Percentiles rank a stretch among this genome's conserved stretches.
Conservation (phyloP, 2,113 vertebrate species). For the Tinamus guttatus region DNA sequence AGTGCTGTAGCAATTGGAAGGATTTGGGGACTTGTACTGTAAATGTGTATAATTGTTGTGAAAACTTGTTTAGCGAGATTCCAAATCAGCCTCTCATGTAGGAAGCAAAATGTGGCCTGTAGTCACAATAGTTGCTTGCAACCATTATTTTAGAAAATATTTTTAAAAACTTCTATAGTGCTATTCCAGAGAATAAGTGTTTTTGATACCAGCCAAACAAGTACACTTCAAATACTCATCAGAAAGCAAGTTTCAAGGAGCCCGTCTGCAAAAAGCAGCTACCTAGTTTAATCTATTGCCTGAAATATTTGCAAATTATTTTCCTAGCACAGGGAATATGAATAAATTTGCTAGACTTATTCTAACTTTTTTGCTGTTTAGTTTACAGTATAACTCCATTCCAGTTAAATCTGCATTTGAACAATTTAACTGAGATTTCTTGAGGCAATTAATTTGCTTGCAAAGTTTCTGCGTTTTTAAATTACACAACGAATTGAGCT, state of each 20-base stretch:
- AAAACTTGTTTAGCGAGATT: neutral
- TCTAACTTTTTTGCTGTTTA: neutral
- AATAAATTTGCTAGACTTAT: neutral
- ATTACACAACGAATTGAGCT: neutral
- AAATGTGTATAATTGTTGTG: neutral
- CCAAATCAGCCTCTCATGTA: neutral
- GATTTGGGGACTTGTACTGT: neutral
- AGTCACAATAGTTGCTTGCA: neutral
- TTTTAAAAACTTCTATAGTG: neutral
- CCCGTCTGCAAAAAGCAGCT: neutral
- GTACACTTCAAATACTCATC: neutral
- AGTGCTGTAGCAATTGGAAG: neutral
- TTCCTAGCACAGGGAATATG: neutral
- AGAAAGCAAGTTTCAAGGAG: neutral
- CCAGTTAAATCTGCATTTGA: neutral
- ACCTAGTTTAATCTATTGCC: neutral
- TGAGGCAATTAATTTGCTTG: neutral
- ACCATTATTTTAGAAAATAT: neutral
- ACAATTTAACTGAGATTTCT: neutral
- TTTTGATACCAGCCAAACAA: neutral
- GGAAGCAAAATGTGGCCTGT: neutral
- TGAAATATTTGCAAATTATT: neutral
- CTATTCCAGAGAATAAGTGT: neutral
- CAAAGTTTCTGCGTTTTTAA: constrained; percentile 11
- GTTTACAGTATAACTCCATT: neutral